Base-by-base conservation (phyloP, 2,888 invertebrate genomes). In the Acanthococcus lagerstroemiae region DNA sequence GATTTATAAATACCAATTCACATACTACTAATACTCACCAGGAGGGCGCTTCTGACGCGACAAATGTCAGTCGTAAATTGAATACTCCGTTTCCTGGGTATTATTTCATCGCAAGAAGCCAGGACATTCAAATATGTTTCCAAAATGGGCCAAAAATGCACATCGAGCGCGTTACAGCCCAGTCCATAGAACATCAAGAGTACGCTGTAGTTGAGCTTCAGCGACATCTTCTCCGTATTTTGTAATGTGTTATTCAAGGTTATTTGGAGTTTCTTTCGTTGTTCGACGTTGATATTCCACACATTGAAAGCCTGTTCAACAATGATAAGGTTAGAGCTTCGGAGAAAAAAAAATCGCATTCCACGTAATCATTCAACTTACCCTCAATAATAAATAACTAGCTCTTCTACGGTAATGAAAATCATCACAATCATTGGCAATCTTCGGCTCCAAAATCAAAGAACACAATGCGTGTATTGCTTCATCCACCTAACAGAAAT, bases 391-490 rank as follows among this genome's bases (percentile, higher is more conserved):
- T 50, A 61, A 61, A 17, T 50, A 50, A 48, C 22, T 30, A 19
- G 61, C 61, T 12, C 26, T 26, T 25, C 46, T 61, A 46, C 48
- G 46, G 9, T 50, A 52, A 5, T 27, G 30, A 52, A 61, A 61
- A 61, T 61, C 61, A 52, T 61, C 61, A 17, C 52, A 61, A 27
- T 61, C 61, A 12, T 22, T 61, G 30, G 61, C 61, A 26, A 61
- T 61, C 17, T 61, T 61, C 22, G 61, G 50, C 46, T 61, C 61
- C n/a, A 61, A 24, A 26, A 61, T 30, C 22, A 61, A 27, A 21
- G 15, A 19, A 24, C 50, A 50, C 30, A 61, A 30, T 3, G 48
- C 48, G 17, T 61, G 26, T 12, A 50, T 27, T 1, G 61, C 26
- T 17, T 50, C 50, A 27, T 61, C 50, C 3, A 50, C 61, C 61